phyloP scores from a whole-genome alignment of 1,140 invertebrate species.

The Drosophila busckii region DNA sequence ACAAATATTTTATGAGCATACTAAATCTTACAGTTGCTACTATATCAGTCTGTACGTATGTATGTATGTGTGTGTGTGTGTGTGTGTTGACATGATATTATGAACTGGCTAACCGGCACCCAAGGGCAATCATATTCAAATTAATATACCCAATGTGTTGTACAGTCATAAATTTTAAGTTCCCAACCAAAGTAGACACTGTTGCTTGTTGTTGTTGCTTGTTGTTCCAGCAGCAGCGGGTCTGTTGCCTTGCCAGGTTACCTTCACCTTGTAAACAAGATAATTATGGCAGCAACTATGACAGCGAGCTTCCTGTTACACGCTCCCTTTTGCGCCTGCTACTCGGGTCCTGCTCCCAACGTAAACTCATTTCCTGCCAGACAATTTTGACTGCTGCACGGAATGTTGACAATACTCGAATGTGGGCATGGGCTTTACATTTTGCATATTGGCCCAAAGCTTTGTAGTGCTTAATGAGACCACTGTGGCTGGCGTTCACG shows the following conservation, averaged over 20 bases:
- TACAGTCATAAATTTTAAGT: constrained; percentile 67
- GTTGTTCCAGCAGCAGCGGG: constrained; percentile 15
- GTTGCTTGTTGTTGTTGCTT: constrained; percentile 14
- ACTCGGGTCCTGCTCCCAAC: constrained; percentile 7
- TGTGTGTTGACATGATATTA: constrained; percentile 53
- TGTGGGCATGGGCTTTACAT: constrained; percentile 23
- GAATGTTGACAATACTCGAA: constrained; percentile 64
- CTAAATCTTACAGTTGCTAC: constrained; percentile 24
- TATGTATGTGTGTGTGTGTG: constrained; percentile 13
- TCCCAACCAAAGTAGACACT: constrained; percentile 14
- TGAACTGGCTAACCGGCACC: constrained; percentile 54
- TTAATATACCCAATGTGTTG: constrained; percentile 77
- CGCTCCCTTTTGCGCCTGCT: background rate
- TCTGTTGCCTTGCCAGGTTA: constrained; percentile 31
- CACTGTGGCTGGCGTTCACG: constrained; percentile 20
- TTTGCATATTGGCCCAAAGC: constrained; percentile 30
- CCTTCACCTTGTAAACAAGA: constrained; percentile 77
- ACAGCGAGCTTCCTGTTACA: constrained; percentile 67
- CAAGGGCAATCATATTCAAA: constrained; percentile 73
- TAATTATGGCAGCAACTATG: constrained; percentile 76
- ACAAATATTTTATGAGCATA: constrained; percentile 67
- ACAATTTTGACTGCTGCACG: constrained; percentile 59
- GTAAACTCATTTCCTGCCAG: constrained; percentile 72
- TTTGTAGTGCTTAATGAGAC: constrained; percentile 47
- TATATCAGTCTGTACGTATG: constrained; percentile 1